Conservation (phyloP, 2,888 invertebrate species). For the Noctua pronuba region DNA sequence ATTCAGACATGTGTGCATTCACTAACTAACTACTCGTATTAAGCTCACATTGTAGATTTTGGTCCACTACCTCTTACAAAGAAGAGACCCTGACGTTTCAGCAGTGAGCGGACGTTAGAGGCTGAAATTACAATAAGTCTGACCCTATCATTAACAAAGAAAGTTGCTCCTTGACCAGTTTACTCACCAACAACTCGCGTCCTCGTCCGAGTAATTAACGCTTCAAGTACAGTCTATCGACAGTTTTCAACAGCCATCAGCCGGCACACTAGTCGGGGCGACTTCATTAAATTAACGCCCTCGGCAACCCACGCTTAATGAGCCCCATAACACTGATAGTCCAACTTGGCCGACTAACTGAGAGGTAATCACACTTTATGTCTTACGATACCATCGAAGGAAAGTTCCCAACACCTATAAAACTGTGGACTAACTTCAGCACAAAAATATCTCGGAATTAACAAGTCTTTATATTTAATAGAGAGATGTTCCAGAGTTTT, state of each 20-base stretch:
- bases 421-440: conserved; percentile 49
- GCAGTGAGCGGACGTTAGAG: neutral
- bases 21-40: neutral
- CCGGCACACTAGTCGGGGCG: conserved; percentile 48
- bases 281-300: conserved; percentile 66
- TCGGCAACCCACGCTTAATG: conserved; percentile 56
- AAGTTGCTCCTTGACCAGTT: conserved; percentile 29
- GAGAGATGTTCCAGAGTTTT: conserved; percentile 58
- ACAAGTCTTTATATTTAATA: conserved; percentile 65
- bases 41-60: neutral
- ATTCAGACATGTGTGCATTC: neutral
- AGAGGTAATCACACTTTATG: conserved; percentile 62
- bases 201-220: conserved; percentile 44
- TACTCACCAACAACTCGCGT: conserved; percentile 22
- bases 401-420: conserved; percentile 61
- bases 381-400: conserved; percentile 59
- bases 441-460: conserved; percentile 63
- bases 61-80: neutral
- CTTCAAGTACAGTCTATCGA: conserved; percentile 52
- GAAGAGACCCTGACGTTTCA: neutral
- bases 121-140: neutral
- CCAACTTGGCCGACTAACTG: conserved; percentile 58
- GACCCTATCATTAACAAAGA: conserved; percentile 8
- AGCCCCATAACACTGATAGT: conserved; percentile 59
- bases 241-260: conserved; percentile 57